phyloP scores from a whole-genome alignment of 2,888 invertebrate genomes.

The Helicoverpa assulta region DNA sequence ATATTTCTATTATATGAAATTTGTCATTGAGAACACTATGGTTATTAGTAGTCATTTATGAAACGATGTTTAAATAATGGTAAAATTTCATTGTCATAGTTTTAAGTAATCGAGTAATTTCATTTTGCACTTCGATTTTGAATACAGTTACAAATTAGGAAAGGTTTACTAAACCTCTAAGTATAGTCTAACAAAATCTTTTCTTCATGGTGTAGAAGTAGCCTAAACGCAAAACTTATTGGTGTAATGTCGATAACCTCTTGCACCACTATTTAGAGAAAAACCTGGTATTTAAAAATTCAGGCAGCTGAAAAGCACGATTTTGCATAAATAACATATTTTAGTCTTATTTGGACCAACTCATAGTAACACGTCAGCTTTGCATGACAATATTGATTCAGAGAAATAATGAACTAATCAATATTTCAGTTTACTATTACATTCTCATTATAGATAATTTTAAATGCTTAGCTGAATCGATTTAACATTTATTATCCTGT shows the following conservation, averaged over 20 bases:
- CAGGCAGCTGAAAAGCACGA: slow-evolving; percentile 68
- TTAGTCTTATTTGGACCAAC: slow-evolving; percentile 61
- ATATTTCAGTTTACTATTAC: slow-evolving; percentile 55
- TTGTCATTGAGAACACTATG: slow-evolving; percentile 87
- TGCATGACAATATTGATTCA: slow-evolving; percentile 55
- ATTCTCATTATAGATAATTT: slow-evolving; percentile 58
- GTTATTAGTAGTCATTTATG: slow-evolving; percentile 88
- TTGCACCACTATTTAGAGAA: slow-evolving; percentile 73
- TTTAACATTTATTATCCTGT: slow-evolving; percentile 56
- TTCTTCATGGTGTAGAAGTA: slow-evolving; percentile 86
- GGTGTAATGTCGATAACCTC: slow-evolving; percentile 75
- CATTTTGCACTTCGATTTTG: slow-evolving; percentile 88
- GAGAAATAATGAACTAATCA: slow-evolving; percentile 37
- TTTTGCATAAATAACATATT: slow-evolving; percentile 49
- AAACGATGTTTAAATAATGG: slow-evolving; percentile 85
- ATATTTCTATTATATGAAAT: slow-evolving; percentile 89
- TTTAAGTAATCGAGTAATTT: slow-evolving; percentile 88
- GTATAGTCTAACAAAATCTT: slow-evolving; percentile 84
- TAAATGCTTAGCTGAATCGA: slow-evolving; percentile 58
- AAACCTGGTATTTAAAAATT: slow-evolving; percentile 64
- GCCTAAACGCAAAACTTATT: slow-evolving; percentile 79
- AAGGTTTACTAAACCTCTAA: slow-evolving; percentile 78
- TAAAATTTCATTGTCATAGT: slow-evolving; percentile 89
- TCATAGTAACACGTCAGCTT: slow-evolving; percentile 53
- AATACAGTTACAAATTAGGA: slow-evolving; percentile 87